Conservation (phyloP, 2,888 invertebrate species). For the Oligia latruncula region DNA sequence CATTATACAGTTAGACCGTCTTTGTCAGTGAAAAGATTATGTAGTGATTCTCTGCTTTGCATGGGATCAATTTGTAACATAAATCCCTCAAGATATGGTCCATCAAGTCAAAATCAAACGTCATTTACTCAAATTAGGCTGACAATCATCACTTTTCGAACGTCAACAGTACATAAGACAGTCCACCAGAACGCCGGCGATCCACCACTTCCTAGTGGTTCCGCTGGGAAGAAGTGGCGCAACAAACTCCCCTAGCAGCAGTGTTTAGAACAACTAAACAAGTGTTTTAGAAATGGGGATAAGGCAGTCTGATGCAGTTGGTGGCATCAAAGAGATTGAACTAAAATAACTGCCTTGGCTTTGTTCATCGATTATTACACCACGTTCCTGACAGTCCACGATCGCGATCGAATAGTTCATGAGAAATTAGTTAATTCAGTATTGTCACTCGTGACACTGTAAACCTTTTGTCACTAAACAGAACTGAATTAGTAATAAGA, state of each 20-base stretch:
- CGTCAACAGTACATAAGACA: no score
- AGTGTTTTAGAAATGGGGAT: no score
- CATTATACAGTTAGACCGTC: background rate
- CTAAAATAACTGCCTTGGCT: background rate
- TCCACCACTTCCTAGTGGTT: no score
- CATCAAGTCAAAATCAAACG: background rate
- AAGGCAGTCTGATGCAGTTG: background rate
- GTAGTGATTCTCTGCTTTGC: background rate
- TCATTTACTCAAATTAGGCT: no score
- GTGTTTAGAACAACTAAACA: no score
- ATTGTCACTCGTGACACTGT: background rate
- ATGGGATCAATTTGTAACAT: background rate
- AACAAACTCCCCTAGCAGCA: no score
- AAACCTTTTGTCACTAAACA: constrained; percentile 5
- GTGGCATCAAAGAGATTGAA: background rate
- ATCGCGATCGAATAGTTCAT: background rate
- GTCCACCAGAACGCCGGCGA: no score
- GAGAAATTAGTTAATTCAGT: background rate
- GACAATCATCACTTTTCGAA: no score
- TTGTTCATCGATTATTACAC: background rate
- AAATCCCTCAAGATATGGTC: background rate
- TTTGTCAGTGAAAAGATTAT: background rate
- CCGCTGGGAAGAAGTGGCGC: no score
- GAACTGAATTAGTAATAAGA: background rate
- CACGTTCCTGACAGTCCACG: background rate